Base-by-base conservation (phyloP, 2,797 vertebrate species). In the Cuculus canorus region DNA sequence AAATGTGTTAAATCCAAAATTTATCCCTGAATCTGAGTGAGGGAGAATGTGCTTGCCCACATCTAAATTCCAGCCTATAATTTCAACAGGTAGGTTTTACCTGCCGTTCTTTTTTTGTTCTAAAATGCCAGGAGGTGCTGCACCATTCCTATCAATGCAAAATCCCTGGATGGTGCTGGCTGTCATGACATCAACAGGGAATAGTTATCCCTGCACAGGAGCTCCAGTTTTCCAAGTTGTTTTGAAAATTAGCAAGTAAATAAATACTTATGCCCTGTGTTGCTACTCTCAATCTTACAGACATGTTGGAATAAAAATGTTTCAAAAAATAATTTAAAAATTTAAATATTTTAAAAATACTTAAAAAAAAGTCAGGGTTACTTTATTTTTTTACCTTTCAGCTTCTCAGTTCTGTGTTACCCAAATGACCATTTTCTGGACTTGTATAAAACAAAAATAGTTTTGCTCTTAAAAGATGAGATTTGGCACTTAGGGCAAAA, bases 401-500 rank as follows among this genome's bases (percentile, higher is more conserved):
- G 32, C 35, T 66, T 21, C 76, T 79, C 68, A 11, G 30, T 66
- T 92, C 70, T 32, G 0, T 65, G 19, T 83, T 91, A 77, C 43
- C 59, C 85, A 69, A 77, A 65, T 33, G 69, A 93, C 86, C 4
- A 33, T 90, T 92, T 91, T 88, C 82, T 91, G 70, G 43, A 60
- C 70, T 91, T 79, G 72, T 53, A n/a, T 79, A 53, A 94, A 93
- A 92, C 80, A 90, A 91, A 94, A 96, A 91, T 94, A 95, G 89
- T 93, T 93, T 92, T 91, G 71, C 87, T 94, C 59, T 91, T 86
- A 70, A 33, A 87, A 93, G 82, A 91, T 59, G 85, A 88, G 82
- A 92, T 96, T 92, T 96, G 93, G 93, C 95, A 95, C 91, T 93
- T 80, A 82, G 91, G 93, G 93, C 95, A 95, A 90, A 90, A 94